Conservation (phyloP, 2,888 invertebrate genomes). For the Cyclophora albipunctata region DNA sequence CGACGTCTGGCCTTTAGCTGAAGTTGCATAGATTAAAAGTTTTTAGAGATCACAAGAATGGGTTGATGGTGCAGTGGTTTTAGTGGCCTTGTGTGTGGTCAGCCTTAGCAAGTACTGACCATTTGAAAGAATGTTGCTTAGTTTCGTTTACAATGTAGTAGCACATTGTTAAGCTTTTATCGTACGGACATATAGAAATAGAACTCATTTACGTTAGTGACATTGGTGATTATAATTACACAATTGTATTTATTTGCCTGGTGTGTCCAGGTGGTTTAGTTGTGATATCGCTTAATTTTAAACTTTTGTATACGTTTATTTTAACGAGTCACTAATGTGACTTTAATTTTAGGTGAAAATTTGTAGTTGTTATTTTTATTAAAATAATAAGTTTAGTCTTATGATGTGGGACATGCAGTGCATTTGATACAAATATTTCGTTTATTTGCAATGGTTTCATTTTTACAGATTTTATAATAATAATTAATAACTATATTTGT, state of each 20-base stretch:
- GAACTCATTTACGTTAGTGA: neutral
- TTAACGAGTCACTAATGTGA: slow-evolving; percentile 60
- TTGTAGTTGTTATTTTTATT: slow-evolving; percentile 43
- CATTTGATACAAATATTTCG: slow-evolving; percentile 29
- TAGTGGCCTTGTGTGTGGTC: no score
- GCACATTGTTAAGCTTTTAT: no score
- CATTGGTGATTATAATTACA: slow-evolving; percentile 9
- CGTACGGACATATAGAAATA: no score
- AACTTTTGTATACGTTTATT: slow-evolving; percentile 72
- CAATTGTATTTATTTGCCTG: slow-evolving; percentile 57
- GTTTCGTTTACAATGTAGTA: no score
- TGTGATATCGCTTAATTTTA: slow-evolving; percentile 72
- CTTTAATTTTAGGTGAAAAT: slow-evolving; percentile 62
- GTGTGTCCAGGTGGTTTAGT: slow-evolving; percentile 55
- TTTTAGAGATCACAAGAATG: no score
- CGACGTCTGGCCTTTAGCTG: no score
- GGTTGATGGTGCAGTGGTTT: no score
- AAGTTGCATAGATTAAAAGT: no score
- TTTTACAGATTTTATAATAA: slow-evolving; percentile 41
- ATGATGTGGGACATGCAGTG: slow-evolving; percentile 37
- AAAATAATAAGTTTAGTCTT: slow-evolving; percentile 24
- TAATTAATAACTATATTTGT: slow-evolving; percentile 45
- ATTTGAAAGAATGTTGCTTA: no score
- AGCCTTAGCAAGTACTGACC: no score
- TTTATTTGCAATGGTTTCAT: slow-evolving; percentile 28